Base-by-base conservation (phyloP, 2,888 invertebrate species). In the Siphlonurus alternatus region DNA sequence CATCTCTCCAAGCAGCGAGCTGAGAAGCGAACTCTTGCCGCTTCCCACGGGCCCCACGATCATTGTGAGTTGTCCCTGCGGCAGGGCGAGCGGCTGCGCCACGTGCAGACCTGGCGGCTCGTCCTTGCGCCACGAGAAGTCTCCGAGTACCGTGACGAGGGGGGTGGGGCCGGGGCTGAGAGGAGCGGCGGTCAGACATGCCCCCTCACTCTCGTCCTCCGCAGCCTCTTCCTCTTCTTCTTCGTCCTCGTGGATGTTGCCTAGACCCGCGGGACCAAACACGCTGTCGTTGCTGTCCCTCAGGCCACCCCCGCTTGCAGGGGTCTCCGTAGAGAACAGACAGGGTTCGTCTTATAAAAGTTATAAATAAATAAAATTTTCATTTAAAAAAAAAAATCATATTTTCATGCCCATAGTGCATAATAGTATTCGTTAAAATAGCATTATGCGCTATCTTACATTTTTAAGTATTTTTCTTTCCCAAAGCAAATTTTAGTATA, bases 1-100 rank as follows among this genome's bases (percentile, higher is more conserved):
- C 84, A 90, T 89, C 76, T 93, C 92, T 64, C 90, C 90, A 2
- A 91, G 78, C 54, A 90, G 74, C 0, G 90, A 89, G 18, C 85
- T 82, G 1, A 93, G 73, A 59, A 93, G 75, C 1, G 90, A 89
- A 0, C 86, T 83, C 73, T 93, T 93, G 1, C 93, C 93, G 66
- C 86, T 83, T 7, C 90, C 90, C 62, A 87, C 88, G 68, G 83
- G 80, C 0, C 93, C 93, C 23, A 92, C 87, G 2, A 93, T 81
- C 70, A 88, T 79, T 18, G 87, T 85, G 54, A 88, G 72, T 72
- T 85, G 84, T 25, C 86, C 86, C 82, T 69, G 59, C 71, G 72
- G 65, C 69, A 62, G 61, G 19, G n/a, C n/a, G 56, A 56, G 5
- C 5, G 7, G 38, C 56, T 56, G 7, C 15, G 7, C n/a, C 7